phyloP scores from a whole-genome alignment of 2,113 vertebrate species.

The Ginglymostoma cirratum region DNA sequence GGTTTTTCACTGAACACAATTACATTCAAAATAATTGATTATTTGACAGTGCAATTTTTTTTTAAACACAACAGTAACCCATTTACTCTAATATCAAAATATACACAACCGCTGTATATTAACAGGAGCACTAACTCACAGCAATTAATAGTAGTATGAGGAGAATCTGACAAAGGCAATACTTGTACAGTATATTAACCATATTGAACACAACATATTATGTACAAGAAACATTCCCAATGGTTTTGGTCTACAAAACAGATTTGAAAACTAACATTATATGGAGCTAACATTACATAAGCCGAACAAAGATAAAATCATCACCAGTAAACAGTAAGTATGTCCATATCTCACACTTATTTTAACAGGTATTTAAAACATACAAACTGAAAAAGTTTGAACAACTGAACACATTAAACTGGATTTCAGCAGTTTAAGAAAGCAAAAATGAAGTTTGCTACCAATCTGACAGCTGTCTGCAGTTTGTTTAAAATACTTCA shows the following conservation, averaged over 20 bases:
- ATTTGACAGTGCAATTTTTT: constrained; percentile 24
- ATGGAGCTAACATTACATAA: background rate
- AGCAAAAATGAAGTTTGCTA: background rate
- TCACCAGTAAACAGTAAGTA: constrained; percentile 16
- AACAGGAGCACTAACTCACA: background rate
- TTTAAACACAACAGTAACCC: background rate
- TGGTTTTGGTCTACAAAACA: background rate
- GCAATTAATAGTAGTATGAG: background rate
- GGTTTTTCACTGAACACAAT: background rate
- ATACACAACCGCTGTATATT: background rate
- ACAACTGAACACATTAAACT: background rate
- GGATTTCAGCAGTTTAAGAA: background rate
- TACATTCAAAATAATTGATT: constrained; percentile 14
- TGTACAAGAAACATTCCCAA: too few relatives aligned
- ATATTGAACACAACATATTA: background rate
- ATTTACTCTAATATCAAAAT: constrained; percentile 15
- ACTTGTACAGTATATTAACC: background rate
- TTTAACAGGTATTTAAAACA: background rate
- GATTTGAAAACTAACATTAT: background rate
- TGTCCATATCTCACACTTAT: background rate
- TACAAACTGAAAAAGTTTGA: background rate
- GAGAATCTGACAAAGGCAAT: background rate
- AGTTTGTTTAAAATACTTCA: background rate
- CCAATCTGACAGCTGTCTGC: background rate
- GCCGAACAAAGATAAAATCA: background rate